Evolutionary conservation across 2,888 invertebrate species (phyloP).

Genomic region (Lissocephala sabroskyi): DNA sequence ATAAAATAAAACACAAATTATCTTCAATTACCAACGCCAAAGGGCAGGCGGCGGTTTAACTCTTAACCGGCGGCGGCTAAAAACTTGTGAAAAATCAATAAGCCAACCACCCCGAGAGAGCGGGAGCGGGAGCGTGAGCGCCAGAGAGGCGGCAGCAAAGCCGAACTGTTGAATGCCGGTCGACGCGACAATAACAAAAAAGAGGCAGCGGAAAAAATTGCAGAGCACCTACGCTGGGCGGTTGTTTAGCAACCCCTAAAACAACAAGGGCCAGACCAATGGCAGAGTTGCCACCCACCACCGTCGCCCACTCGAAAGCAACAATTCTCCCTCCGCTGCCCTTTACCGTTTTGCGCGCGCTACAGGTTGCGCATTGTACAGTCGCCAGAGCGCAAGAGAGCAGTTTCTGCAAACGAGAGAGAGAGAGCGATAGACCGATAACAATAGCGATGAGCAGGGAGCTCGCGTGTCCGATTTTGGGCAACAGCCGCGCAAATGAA

Average conservation of each 20-base stretch:
- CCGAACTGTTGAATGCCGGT: conserved; percentile 67
- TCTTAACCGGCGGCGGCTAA: neutral
- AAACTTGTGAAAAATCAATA: conserved; percentile 3
- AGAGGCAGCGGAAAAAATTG: neutral
- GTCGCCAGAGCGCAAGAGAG: no score
- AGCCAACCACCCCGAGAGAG: neutral
- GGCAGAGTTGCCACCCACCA: neutral
- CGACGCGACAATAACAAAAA: neutral
- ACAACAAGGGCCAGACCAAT: conserved; percentile 58
- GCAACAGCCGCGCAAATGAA: conserved; percentile 31
- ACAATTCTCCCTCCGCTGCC: conserved; percentile 36
- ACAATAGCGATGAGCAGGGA: conserved; percentile 7
- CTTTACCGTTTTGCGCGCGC: conserved; percentile 27
- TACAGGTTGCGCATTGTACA: conserved; percentile 53
- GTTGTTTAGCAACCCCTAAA: conserved; percentile 41
- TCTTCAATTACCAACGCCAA: conserved; percentile 12
- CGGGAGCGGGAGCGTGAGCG: neutral
- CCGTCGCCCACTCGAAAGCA: conserved; percentile 24
- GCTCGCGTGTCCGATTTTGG: conserved; percentile 44
- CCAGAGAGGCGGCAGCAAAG: conserved; percentile 22
- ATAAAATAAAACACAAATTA: conserved; percentile 16
- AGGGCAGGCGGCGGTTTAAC: neutral
- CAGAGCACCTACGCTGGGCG: neutral
- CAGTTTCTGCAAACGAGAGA: conserved; percentile 5
- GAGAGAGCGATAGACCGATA: conserved; percentile 43